phyloP scores from a whole-genome alignment of 2,888 invertebrate species.

The Podabrus alpinus region DNA sequence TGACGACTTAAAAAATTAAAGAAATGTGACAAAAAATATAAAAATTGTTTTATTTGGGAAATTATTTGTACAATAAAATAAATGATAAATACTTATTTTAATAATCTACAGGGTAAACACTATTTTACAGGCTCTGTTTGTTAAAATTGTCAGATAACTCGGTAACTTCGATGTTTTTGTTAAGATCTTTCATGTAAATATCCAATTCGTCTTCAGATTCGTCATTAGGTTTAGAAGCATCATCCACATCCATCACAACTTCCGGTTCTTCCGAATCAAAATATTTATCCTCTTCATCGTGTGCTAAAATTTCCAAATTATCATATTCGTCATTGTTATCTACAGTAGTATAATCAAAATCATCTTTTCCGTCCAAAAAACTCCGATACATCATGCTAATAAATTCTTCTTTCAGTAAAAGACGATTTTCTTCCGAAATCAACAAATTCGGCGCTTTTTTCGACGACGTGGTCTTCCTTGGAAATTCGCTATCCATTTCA shows the following conservation, averaged over 20 bases:
- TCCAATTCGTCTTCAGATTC: slow-evolving; percentile 70
- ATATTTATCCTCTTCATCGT: slow-evolving; percentile 88
- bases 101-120: not conserved
- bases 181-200: slow-evolving; percentile 69
- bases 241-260: slow-evolving; percentile 45
- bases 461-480: slow-evolving; percentile 31
- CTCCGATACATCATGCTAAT: slow-evolving; percentile 81
- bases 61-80: not conserved
- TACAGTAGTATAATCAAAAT: slow-evolving; percentile 82
- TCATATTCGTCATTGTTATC: slow-evolving; percentile 84
- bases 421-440: slow-evolving; percentile 64
- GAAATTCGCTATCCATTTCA: slow-evolving; percentile 31
- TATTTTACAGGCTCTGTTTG: slow-evolving; percentile 27
- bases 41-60: not conserved
- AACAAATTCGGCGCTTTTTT: slow-evolving; percentile 40
- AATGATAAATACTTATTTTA: not conserved
- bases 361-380: slow-evolving; percentile 84
- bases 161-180: slow-evolving; percentile 50
- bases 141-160: slow-evolving; percentile 46
- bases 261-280: slow-evolving; percentile 83
- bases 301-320: slow-evolving; percentile 69
- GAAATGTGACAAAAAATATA: not conserved
- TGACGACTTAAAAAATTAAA: too few relatives aligned
- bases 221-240: slow-evolving; percentile 39
- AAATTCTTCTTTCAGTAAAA: slow-evolving; percentile 78